A percentile compares a stretch with the other conserved stretches of the same genome.
These are phyloP conservation scores for Barypeithes pellucidus DNA, from an alignment of 2,888 invertebrate genomes.

Conservation along the genomic window DNA sequence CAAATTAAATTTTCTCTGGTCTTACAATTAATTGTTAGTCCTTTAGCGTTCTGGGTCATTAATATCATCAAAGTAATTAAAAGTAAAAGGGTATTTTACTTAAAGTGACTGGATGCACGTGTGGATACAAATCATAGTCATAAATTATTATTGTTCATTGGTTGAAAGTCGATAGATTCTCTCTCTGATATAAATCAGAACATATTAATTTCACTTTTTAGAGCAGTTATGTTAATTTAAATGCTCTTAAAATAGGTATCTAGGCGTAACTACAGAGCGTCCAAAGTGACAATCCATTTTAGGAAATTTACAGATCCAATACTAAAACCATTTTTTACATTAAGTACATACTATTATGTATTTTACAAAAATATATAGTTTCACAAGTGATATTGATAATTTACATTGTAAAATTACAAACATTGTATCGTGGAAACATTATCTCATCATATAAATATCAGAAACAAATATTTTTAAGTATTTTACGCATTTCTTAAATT, in stretches of 20 bases:
- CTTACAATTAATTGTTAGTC: constrained; percentile 4
- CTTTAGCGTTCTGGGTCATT: constrained; percentile 9
- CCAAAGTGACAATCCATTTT: neutral
- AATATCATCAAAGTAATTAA: constrained; percentile 19
- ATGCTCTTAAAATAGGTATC: neutral
- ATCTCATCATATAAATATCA: no score
- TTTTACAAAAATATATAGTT: no score
- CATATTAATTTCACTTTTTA: constrained; percentile 19
- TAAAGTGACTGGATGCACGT: constrained; percentile 18
- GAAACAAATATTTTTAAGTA: no score
- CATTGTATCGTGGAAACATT: no score
- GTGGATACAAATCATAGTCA: neutral
- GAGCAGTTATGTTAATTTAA: constrained; percentile 10
- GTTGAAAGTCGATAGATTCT: constrained; percentile 11
- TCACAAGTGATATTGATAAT: no score
- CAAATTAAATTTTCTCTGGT: neutral
- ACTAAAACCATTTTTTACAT: no score
- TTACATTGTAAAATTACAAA: no score
- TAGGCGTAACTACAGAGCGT: neutral
- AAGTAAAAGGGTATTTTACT: constrained; percentile 21
- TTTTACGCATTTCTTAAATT: no score
- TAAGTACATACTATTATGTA: no score
- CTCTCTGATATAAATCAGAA: constrained; percentile 8
- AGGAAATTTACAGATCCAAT: neutral
- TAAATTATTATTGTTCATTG: constrained; percentile 9